phyloP scores from a whole-genome alignment of 1,140 invertebrate species.

The Listronotus oregonensis region DNA sequence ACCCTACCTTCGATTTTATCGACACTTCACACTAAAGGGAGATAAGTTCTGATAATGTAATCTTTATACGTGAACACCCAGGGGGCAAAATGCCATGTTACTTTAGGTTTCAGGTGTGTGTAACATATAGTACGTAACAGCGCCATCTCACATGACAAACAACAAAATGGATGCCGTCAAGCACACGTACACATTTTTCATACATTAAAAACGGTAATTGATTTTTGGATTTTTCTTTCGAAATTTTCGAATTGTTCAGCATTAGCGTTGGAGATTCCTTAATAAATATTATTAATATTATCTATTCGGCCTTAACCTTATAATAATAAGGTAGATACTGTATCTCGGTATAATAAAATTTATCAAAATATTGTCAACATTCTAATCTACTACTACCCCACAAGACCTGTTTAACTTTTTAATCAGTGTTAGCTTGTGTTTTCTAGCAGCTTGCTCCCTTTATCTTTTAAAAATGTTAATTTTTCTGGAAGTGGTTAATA shows the following conservation, averaged over 20 bases:
- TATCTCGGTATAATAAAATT: constrained; percentile 46
- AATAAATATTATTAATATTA: constrained; percentile 50
- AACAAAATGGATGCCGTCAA: constrained; percentile 34
- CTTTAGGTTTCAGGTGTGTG: constrained; percentile 10
- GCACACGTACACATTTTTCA: not conserved
- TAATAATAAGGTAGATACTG: constrained; percentile 39
- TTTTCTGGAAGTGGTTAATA: constrained; percentile 8
- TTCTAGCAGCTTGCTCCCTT: constrained; percentile 6
- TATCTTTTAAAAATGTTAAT: constrained; percentile 7
- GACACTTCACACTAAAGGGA: constrained; percentile 13
- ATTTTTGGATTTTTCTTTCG: not conserved
- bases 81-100: constrained; percentile 19
- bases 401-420: constrained; percentile 39
- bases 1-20: constrained; percentile 7
- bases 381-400: constrained; percentile 43
- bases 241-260: constrained; percentile 7
- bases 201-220: not conserved
- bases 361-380: constrained; percentile 47
- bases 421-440: constrained; percentile 31
- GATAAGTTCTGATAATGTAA: constrained; percentile 20
- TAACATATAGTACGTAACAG: constrained; percentile 17
- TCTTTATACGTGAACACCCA: constrained; percentile 11
- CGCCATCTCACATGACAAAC: constrained; percentile 37
- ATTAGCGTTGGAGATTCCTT: constrained; percentile 41
- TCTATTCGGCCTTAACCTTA: constrained; percentile 42